Conservation (phyloP, 2,113 vertebrate genomes). For the Pterocles burchelli region DNA sequence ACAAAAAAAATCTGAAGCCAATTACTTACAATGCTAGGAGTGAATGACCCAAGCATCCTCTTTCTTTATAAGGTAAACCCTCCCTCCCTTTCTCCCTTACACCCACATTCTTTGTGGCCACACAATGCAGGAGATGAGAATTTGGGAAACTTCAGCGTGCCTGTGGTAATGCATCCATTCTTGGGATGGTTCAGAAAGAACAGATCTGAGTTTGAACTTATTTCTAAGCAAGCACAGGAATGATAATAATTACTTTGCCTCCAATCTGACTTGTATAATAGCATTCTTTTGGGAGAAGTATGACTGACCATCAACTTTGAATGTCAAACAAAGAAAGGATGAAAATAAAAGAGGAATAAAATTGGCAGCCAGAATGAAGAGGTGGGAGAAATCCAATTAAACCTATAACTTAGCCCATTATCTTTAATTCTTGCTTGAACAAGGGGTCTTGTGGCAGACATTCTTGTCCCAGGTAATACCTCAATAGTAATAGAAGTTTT, state of each 20-base stretch:
- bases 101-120: background rate
- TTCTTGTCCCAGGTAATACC: constrained; percentile 22
- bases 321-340: background rate
- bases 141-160: background rate
- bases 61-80: background rate
- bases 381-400: constrained; percentile 38
- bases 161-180: background rate
- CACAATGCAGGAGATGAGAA: background rate
- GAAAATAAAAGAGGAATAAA: constrained; percentile 20
- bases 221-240: background rate
- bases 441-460: background rate
- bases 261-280: background rate
- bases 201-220: background rate
- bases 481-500: constrained; percentile 18
- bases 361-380: constrained; percentile 17
- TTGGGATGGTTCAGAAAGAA: background rate
- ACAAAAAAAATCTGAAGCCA: constrained; percentile 55
- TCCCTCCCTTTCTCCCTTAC: background rate
- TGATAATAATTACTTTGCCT: background rate
- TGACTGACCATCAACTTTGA: background rate
- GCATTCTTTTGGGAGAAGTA: background rate
- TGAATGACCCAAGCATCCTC: constrained; percentile 25
- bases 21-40: background rate
- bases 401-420: constrained; percentile 23
- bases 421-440: constrained; percentile 38